phyloP scores from a whole-genome alignment of 1,140 invertebrate genomes.

The Lamellibrachia luymesi region DNA sequence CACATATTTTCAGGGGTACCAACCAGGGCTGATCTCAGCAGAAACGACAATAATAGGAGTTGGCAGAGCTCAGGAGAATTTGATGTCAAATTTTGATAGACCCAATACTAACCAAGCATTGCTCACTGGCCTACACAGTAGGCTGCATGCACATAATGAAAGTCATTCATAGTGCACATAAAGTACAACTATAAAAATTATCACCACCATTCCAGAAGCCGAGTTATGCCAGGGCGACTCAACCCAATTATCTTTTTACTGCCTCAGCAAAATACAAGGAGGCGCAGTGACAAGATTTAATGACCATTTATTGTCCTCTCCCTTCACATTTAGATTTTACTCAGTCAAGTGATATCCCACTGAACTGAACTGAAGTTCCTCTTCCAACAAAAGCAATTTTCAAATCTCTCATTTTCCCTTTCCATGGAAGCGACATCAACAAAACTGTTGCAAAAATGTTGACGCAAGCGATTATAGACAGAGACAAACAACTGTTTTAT shows the following conservation, averaged over 20 bases:
- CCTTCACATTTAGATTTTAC: background rate
- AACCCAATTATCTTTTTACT: background rate
- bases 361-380: background rate
- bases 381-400: background rate
- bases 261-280: background rate
- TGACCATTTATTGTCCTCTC: background rate
- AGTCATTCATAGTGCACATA: background rate
- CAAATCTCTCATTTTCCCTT: background rate
- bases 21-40: background rate
- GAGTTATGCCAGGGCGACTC: background rate
- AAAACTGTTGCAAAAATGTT: background rate
- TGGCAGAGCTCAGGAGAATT: background rate
- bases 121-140: background rate
- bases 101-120: background rate
- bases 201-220: background rate
- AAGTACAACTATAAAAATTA: background rate
- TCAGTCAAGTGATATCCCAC: background rate
- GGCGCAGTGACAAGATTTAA: background rate
- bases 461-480: background rate
- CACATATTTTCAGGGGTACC: background rate
- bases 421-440: background rate
- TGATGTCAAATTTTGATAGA: background rate
- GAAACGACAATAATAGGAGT: background rate
- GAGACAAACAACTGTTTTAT: background rate
- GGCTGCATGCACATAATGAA: background rate